phyloP scores from a whole-genome alignment of 2,797 vertebrate species.

The Pteropus rufus region DNA sequence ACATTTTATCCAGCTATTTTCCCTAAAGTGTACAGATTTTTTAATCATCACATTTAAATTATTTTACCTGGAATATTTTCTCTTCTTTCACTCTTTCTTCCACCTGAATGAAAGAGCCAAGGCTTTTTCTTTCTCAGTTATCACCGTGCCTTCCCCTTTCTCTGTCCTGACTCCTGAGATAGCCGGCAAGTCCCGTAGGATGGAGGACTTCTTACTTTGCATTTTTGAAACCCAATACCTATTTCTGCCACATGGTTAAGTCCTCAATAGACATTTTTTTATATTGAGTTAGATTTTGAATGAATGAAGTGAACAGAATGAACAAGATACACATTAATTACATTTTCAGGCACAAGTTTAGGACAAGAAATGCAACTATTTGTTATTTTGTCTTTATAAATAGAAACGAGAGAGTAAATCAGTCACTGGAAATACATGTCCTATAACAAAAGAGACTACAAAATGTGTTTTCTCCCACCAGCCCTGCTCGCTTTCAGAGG shows the following conservation, averaged over 20 bases:
- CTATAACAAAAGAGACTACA: background rate
- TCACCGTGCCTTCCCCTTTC: background rate
- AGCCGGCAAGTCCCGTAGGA: background rate
- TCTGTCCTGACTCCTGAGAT: background rate
- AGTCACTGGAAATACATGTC: background rate
- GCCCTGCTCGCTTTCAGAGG: background rate
- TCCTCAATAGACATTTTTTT: background rate
- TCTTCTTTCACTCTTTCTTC: background rate
- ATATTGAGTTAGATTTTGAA: background rate
- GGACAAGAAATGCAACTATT: background rate
- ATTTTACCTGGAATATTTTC: background rate
- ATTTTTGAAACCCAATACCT: background rate
- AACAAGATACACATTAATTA: background rate
- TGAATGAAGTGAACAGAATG: background rate
- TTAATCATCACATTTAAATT: background rate
- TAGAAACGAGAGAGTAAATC: background rate
- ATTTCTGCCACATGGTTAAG: background rate
- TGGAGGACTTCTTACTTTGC: background rate
- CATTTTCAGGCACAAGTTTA: background rate
- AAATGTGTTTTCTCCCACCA: background rate
- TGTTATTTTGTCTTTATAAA: background rate
- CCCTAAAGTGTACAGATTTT: background rate
- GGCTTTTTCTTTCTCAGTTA: background rate
- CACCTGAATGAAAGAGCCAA: background rate
- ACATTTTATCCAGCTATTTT: background rate